Evolutionary conservation across 92 coral and sea anemone genomes (phyloP), one percentile per base, ranked within the genome.

Genomic region (Phymanthus crucifer): DNA sequence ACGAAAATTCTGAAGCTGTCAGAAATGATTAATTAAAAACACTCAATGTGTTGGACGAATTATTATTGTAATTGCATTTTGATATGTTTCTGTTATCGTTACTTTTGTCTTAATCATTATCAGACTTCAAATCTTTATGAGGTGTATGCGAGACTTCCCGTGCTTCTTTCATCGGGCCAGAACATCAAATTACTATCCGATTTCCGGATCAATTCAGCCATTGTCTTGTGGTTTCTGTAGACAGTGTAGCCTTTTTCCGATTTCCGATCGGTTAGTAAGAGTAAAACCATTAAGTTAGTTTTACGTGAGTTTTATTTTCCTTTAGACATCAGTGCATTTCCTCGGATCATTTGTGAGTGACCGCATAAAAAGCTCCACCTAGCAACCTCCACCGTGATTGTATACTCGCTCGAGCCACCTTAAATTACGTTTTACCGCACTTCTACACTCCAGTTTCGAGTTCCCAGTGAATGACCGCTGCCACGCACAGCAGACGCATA

Each of bases 151-250:
- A 61, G 26, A 61, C 68, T 61, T 61, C 34, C 68, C 29, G 48
- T 26, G 10, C 2, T 24, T 61, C 68, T 26, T 24, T 61, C 68
- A 14, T 61, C 68, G 34, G 13, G 35, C 12, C 32, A 61, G 17
- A 24, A 61, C 34, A 24, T 61, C 34, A 10, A 61, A 5, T 61
- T 61, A 61, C 68, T 61, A 61, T 27, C 68, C 68, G 68, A 61
- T 61, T 61, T 61, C 68, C 68, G 35, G 68, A 6, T 61, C 13
- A 61, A 27, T 43, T 12, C 32, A 26, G 32, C 68, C 68, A 61
- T 61, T 61, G 68, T 61, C 1, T 27, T 61, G 68, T 61, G 68
- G 68, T 61, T 61, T 61, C 14, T 26, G 68, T 4, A 61, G 68
- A 61, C 68, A 3, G 32, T 61, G 68, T 26, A 61, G 11, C 29